Evolutionary conservation across 2,888 invertebrate species (phyloP), one percentile per base, ranked within the genome.

Genomic region (Limulus polyphemus): DNA sequence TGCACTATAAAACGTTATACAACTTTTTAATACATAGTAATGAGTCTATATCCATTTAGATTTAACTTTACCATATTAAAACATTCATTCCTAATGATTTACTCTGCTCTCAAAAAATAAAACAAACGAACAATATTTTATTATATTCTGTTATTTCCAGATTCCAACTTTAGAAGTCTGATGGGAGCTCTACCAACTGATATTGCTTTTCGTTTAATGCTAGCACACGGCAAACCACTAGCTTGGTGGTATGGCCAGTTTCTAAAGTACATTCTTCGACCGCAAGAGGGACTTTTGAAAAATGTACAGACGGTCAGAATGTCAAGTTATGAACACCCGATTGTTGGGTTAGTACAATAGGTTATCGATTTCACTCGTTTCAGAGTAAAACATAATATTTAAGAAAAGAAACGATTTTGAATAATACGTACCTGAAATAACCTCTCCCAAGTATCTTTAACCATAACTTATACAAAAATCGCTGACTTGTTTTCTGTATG

Each of bases 201-300:
- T 56, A 49, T 67, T 17, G 60, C 59, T 10, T 52, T 56, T 10
- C 60, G 56, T 17, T 55, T 67, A 12, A 50, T 64, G n/a, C 57
- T 57, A 11, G 56, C 62, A 16, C 47, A 62, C 46, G 61, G 60
- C 12, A 59, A 67, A 32, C 67, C 67, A 11, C 52, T 64, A 14
- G 67, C 63, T 48, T 67, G 67, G 67, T 67, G 67, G 67, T 67
- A 64, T 49, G 67, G 67, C n/a, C 67, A 67, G 48, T 67, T 67
- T 49, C 58, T 67, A 7, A 46, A 54, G 13, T 62, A 67, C 47
- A 48, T 67, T 11, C 56, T 67, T 59, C 50, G 67, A 49, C 65
- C 65, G n/a, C 62, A 65, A n/a, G 57, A 46, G 13, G 48, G 12
- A 11, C 4, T 57, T 9, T 47, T 16, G n/a, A 47, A 47, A n/a